Evolutionary conservation across 1,140 invertebrate species (phyloP).

Genomic region (Homalodisca vitripennis): DNA sequence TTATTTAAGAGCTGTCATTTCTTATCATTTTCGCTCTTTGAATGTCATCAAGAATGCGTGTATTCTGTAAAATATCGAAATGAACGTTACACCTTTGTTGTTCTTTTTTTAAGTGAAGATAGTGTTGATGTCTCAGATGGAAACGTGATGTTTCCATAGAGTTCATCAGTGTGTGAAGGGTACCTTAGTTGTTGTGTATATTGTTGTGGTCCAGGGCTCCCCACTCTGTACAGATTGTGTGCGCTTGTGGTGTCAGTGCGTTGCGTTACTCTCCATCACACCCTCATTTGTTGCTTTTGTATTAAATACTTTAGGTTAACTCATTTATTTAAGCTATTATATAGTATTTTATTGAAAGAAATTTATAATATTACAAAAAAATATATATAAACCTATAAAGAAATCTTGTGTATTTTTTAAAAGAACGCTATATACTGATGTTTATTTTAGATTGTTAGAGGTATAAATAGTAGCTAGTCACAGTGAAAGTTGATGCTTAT

Average conservation of each 20-base stretch:
- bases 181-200: too few species aligned
- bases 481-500: background rate
- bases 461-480: constrained; percentile 19
- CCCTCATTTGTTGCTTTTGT: constrained; percentile 7
- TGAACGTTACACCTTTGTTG: too few species aligned
- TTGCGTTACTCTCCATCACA: too few species aligned
- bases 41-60: background rate
- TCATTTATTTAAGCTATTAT: constrained; percentile 24
- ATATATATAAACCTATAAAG: constrained; percentile 13
- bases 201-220: background rate
- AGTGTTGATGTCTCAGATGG: too few species aligned
- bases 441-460: constrained; percentile 19
- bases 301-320: constrained; percentile 24
- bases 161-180: too few species aligned
- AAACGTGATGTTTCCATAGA: too few species aligned
- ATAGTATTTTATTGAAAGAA: constrained; percentile 30
- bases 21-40: background rate
- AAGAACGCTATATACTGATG: constrained; percentile 16
- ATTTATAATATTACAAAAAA: constrained; percentile 27
- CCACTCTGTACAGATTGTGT: background rate
- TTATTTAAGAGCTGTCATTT: background rate
- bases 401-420: constrained; percentile 30
- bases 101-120: too few species aligned
- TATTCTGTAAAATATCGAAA: too few species aligned
- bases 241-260: background rate